Evolutionary conservation across 2,113 vertebrate genomes (phyloP).

Genomic region (Toxotes chatareus): DNA sequence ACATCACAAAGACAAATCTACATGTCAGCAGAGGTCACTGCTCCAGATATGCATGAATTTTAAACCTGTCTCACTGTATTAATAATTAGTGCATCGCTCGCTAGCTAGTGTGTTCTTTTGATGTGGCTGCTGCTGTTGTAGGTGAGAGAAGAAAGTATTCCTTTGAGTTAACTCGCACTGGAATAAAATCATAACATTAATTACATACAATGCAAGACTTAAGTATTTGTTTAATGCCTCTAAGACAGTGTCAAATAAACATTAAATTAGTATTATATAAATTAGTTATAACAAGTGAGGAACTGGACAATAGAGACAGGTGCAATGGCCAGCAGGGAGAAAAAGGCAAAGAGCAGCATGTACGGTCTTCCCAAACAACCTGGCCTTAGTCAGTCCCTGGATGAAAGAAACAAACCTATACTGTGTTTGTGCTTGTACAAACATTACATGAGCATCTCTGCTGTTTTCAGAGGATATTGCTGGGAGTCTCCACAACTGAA

Average conservation of each 20-base stretch:
- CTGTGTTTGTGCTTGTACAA: background rate
- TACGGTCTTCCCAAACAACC: background rate
- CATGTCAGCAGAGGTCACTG: slow-evolving; percentile 68
- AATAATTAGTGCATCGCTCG: slow-evolving; percentile 59
- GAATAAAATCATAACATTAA: background rate
- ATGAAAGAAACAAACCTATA: background rate
- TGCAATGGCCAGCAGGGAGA: background rate
- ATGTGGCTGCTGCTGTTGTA: slow-evolving; percentile 28
- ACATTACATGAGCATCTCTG: background rate
- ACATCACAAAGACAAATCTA: slow-evolving; percentile 74
- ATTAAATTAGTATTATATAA: background rate
- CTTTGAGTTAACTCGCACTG: slow-evolving; percentile 24
- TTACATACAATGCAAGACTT: background rate
- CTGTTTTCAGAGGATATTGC: background rate
- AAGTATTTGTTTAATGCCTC: slow-evolving; percentile 13
- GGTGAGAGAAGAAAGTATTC: slow-evolving; percentile 39
- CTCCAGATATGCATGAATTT: slow-evolving; percentile 69
- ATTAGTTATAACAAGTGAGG: slow-evolving; percentile 7
- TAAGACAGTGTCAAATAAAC: background rate
- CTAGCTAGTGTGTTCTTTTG: slow-evolving; percentile 30
- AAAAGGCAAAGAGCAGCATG: background rate
- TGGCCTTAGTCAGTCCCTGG: background rate
- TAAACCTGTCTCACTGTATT: slow-evolving; percentile 61
- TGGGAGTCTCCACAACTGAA: background rate
- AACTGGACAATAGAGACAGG: background rate